These are phyloP conservation scores for Orthosia incerta DNA, from an alignment of 2,888 invertebrate genomes.

Conservation along the genomic window DNA sequence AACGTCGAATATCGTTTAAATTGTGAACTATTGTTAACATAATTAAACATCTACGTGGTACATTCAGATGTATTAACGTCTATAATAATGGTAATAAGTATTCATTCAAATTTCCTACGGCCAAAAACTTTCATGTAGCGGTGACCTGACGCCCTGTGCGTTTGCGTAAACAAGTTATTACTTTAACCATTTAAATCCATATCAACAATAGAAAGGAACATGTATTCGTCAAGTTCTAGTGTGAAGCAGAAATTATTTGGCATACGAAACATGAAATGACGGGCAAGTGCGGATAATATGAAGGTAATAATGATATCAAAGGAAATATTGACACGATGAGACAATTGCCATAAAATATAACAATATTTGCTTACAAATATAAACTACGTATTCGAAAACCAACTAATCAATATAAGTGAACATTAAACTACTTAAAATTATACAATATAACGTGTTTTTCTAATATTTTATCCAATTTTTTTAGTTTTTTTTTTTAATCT, in stretches of 20 bases:
- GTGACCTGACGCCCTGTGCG: slow-evolving; percentile 10
- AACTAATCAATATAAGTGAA: slow-evolving; percentile 17
- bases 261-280: slow-evolving; percentile 38
- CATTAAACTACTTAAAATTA: slow-evolving; percentile 19
- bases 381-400: slow-evolving; percentile 17
- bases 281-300: not conserved
- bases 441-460: slow-evolving; percentile 22
- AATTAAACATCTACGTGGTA: slow-evolving; percentile 54
- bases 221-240: slow-evolving; percentile 50
- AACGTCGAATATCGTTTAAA: slow-evolving; percentile 48
- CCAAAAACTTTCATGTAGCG: slow-evolving; percentile 16
- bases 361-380: not conserved
- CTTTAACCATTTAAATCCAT: slow-evolving; percentile 26
- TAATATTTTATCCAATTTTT: slow-evolving; percentile 2
- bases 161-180: slow-evolving; percentile 8
- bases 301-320: slow-evolving; percentile 11
- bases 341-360: slow-evolving; percentile 22
- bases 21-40: slow-evolving; percentile 52
- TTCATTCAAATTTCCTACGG: slow-evolving; percentile 35
- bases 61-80: slow-evolving; percentile 36
- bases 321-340: slow-evolving; percentile 40
- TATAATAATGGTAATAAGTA: slow-evolving; percentile 22
- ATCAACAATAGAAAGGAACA: slow-evolving; percentile 55
- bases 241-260: slow-evolving; percentile 42
- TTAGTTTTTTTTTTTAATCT: not conserved